Conservation (phyloP, 1,140 invertebrate genomes). For the Batillaria attramentaria region DNA sequence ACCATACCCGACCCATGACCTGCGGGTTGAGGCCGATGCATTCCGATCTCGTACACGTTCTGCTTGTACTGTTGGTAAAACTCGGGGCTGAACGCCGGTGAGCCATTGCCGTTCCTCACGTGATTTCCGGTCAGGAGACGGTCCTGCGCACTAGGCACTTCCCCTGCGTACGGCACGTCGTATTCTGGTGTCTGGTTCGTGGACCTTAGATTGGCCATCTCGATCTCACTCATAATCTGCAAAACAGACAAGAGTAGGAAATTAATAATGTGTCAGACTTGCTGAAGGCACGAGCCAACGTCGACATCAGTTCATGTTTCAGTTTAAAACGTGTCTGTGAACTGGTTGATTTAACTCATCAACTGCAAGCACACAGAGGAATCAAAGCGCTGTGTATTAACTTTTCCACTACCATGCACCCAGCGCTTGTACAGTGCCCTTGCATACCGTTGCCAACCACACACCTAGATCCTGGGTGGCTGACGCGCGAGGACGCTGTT, state of each 20-base stretch:
- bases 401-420: no score
- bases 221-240: constrained; percentile 41
- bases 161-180: constrained; percentile 22
- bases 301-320: not conserved
- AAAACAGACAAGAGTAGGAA: constrained; percentile 7
- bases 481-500: no score
- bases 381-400: no score
- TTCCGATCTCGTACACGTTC: constrained; percentile 20
- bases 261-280: not conserved
- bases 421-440: no score
- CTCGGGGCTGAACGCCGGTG: constrained; percentile 14
- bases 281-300: not conserved
- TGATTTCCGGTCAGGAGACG: constrained; percentile 38
- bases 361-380: not conserved
- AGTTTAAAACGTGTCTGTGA: not conserved
- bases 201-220: constrained; percentile 36
- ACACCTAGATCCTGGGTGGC: no score
- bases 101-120: constrained; percentile 21
- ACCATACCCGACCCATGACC: constrained; percentile 37
- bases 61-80: constrained; percentile 35
- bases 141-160: constrained; percentile 39
- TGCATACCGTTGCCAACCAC: no score
- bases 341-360: not conserved
- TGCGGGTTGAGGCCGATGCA: constrained; percentile 12
- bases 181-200: constrained; percentile 22